Percentiles rank a stretch among this genome's conserved stretches.
These are phyloP conservation scores for Drosophila virilis DNA, from an alignment of 1,140 invertebrate species.

Conservation along the genomic window DNA sequence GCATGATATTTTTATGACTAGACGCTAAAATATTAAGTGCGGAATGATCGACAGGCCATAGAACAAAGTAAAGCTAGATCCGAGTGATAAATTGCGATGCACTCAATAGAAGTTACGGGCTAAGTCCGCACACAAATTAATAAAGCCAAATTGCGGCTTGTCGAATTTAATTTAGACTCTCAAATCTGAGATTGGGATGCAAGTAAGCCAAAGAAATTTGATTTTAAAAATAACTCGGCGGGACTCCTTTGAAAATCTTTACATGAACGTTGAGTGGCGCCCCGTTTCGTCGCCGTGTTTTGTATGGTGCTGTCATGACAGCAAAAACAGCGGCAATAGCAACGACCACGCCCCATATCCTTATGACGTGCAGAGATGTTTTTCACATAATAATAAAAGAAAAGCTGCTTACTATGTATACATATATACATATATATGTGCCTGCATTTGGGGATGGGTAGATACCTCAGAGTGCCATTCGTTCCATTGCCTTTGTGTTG, in stretches of 20 bases:
- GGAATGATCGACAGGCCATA: slow-evolving; percentile 27
- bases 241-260: slow-evolving; percentile 69
- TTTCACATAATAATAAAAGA: slow-evolving; percentile 67
- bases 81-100: slow-evolving; percentile 18
- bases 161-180: slow-evolving; percentile 58
- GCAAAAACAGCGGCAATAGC: slow-evolving; percentile 20
- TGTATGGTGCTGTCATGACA: slow-evolving; percentile 60
- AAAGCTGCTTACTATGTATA: slow-evolving; percentile 63
- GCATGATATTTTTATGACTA: slow-evolving; percentile 30
- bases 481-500: slow-evolving; percentile 15
- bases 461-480: slow-evolving; percentile 18
- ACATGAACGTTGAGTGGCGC: slow-evolving; percentile 28
- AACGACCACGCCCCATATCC: slow-evolving; percentile 13
- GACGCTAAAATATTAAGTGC: slow-evolving; percentile 18
- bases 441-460: not conserved
- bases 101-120: not conserved
- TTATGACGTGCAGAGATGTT: slow-evolving; percentile 56
- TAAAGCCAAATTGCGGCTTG: slow-evolving; percentile 46
- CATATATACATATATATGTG: not conserved
- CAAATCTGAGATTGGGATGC: slow-evolving; percentile 11
- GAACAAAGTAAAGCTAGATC: not conserved
- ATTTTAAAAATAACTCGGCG: slow-evolving; percentile 60
- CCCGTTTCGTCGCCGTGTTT: slow-evolving; percentile 16
- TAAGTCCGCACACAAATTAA: slow-evolving; percentile 45
- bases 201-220: slow-evolving; percentile 52